These are phyloP conservation scores for Coelopa frigida DNA, from an alignment of 1,140 invertebrate species.

Conservation along the genomic window DNA sequence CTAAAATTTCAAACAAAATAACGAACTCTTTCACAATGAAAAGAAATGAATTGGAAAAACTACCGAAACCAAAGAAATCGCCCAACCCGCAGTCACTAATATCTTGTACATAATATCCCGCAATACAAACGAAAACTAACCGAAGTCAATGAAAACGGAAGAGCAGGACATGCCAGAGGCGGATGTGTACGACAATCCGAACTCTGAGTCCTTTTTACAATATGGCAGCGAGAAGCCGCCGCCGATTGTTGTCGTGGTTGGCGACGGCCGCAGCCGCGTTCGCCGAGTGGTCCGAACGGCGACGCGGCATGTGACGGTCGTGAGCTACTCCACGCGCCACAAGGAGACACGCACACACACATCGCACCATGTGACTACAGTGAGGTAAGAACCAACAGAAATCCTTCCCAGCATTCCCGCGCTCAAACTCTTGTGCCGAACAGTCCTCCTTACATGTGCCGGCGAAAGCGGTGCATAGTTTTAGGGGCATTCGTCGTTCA, in stretches of 20 bases:
- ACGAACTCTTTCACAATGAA: too few relatives aligned
- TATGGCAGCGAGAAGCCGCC: constrained; percentile 37
- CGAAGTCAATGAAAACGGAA: constrained; percentile 6
- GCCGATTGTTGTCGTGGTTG: constrained; percentile 44
- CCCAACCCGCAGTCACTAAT: background rate
- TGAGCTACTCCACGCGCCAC: constrained; percentile 42
- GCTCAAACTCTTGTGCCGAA: background rate
- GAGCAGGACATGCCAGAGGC: constrained; percentile 16
- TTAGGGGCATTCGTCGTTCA: too few relatives aligned
- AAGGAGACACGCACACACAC: constrained; percentile 44
- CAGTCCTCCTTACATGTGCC: too few relatives aligned
- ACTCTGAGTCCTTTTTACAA: constrained; percentile 38
- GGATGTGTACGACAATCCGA: constrained; percentile 15
- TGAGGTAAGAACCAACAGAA: constrained; percentile 33
- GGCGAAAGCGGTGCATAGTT: too few relatives aligned
- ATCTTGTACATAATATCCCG: too few relatives aligned
- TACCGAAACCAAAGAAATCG: background rate
- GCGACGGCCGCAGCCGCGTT: constrained; percentile 40
- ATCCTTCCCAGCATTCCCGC: background rate
- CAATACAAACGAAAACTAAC: constrained; percentile 14
- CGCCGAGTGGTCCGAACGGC: constrained; percentile 41
- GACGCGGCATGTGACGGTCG: constrained; percentile 42
- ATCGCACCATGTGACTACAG: constrained; percentile 44
- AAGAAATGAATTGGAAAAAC: too few relatives aligned
- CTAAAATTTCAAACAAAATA: too few relatives aligned